A percentile compares a stretch with the other conserved stretches of the same genome.
Evolutionary conservation across 2,888 invertebrate genomes (phyloP).

Genomic region (Heteropelma amictum): DNA sequence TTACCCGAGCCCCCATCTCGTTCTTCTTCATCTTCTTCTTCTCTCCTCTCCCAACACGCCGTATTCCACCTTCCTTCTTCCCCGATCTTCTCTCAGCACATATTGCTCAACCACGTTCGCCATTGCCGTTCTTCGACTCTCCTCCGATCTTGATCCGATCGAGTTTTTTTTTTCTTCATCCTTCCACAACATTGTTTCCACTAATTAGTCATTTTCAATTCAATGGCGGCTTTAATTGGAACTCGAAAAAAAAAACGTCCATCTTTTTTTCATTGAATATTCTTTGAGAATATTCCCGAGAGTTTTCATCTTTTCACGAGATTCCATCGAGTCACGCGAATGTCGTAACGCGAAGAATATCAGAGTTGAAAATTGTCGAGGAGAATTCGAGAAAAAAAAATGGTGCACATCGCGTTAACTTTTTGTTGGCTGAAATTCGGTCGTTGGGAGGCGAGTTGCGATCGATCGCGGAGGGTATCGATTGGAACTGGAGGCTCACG

Average conservation of each 20-base stretch:
- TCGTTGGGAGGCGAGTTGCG: neutral
- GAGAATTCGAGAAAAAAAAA: too few species aligned
- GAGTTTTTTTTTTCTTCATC: slow-evolving; percentile 17
- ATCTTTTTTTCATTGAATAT: slow-evolving; percentile 3
- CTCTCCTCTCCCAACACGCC: neutral
- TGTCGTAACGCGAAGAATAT: too few species aligned
- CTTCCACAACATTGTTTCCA: slow-evolving; percentile 1
- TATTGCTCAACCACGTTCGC: slow-evolving; percentile 32
- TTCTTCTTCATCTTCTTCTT: too few species aligned
- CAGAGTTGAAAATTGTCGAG: too few species aligned
- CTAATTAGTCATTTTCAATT: slow-evolving; percentile 34
- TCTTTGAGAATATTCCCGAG: neutral
- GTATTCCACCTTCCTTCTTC: neutral
- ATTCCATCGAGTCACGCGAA: neutral
- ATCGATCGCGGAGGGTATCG: neutral
- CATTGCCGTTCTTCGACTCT: slow-evolving; percentile 15
- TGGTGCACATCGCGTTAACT: too few species aligned
- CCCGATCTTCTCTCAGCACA: neutral
- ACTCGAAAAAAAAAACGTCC: too few species aligned
- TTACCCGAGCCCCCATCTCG: too few species aligned
- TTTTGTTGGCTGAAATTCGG: too few species aligned
- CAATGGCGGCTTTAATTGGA: slow-evolving; percentile 18
- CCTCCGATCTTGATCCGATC: slow-evolving; percentile 24
- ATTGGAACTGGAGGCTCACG: neutral
- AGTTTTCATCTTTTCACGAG: neutral